Evolutionary conservation across 2,113 vertebrate species (phyloP).

Genomic region (Capricornis sumatraensis): DNA sequence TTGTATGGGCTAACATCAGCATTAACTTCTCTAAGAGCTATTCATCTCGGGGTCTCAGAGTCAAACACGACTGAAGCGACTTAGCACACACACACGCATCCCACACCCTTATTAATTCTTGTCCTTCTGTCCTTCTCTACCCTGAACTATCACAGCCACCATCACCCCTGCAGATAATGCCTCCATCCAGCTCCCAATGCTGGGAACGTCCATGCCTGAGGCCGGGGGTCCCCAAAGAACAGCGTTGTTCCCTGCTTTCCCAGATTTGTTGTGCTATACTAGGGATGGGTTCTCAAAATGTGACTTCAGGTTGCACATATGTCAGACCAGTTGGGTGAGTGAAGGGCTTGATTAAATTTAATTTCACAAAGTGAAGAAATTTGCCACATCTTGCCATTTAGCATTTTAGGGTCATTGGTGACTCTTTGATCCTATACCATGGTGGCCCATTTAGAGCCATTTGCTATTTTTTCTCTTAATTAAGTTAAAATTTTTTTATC

Average conservation of each 20-base stretch:
- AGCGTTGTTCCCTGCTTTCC: not conserved
- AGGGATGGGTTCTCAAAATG: not conserved
- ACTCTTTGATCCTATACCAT: not conserved
- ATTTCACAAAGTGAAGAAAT: not conserved
- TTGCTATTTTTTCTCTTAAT: not conserved
- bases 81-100: not conserved
- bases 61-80: not conserved
- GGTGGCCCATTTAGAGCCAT: not conserved
- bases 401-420: no score
- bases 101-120: not conserved
- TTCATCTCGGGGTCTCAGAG: not conserved
- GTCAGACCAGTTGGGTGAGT: not conserved
- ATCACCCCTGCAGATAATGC: rapidly evolving
- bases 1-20: not conserved
- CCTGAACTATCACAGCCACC: not conserved
- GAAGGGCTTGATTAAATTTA: not conserved
- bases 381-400: not conserved
- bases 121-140: not conserved
- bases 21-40: not conserved
- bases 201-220: not conserved
- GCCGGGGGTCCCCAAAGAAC: not conserved
- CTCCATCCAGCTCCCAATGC: not conserved
- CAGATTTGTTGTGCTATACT: not conserved
- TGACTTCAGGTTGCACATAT: not conserved
- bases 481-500: not conserved